Evolutionary conservation across 2,888 invertebrate genomes (phyloP), one percentile per base, ranked within the genome.

Genomic region (Octodonta nipae): DNA sequence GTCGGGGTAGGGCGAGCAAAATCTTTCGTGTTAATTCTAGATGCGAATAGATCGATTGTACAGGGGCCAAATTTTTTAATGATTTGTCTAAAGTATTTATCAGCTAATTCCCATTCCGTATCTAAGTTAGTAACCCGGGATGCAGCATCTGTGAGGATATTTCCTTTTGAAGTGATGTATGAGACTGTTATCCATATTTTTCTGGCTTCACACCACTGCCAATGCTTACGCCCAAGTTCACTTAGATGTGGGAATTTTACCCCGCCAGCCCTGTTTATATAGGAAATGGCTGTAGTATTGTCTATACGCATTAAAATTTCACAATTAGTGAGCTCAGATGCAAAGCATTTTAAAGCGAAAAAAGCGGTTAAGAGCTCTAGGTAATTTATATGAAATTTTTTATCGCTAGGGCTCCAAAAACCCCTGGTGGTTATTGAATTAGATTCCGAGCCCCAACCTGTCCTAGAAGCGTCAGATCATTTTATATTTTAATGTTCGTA

Each of bases 401-500:
- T 35, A 32, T 36, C 45, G 30, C 13, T 5, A 4, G 5, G 16
- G 12, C 33, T 30, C 46, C 48, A 49, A 26, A 37, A 44, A n/a
- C 46, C 45, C n/a, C n/a, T n/a, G n/a, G n/a, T n/a, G n/a, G n/a
- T n/a, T n/a, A n/a, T n/a, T n/a, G n/a, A n/a, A n/a, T n/a, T n/a
- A n/a, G n/a, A n/a, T n/a, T n/a, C n/a, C n/a, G 38, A 45, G 4
- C 46, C 45, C 46, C 43, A 49, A 4, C 50, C 45, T 1, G 41
- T 35, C 17, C 28, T 10, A 7, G 26, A 36, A 7, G 39, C 36
- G 20, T 42, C 42, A 11, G 38, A n/a, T n/a, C n/a, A n/a, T n/a
- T n/a, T n/a, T n/a, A n/a, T n/a, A n/a, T n/a, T n/a, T n/a, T n/a
- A n/a, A n/a, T n/a, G n/a, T n/a, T n/a, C n/a, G n/a, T n/a, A n/a